Base-by-base conservation (phyloP, 2,797 vertebrate genomes). In the Galaxias olidus region DNA sequence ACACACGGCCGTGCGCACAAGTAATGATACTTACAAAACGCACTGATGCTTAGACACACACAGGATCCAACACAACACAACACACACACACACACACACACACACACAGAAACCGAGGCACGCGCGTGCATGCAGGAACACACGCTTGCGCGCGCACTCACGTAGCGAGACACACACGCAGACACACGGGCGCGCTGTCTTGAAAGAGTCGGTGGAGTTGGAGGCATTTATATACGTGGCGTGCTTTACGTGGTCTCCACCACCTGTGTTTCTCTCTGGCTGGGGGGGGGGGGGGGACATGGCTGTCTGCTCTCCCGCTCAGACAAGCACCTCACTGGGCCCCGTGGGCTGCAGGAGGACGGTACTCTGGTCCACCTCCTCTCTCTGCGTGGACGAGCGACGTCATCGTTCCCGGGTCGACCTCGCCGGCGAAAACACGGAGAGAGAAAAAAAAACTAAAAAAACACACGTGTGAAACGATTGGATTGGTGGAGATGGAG, bases 151-250 rank as follows among this genome's bases (percentile, higher is more conserved):
- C 51, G 19, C 51, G 10, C 51, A 10, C 40, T 44, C 43, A 40
- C 20, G 40, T 4, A 40, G 19, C 30, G 4, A 18, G 10, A 46
- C 55, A 17, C 41, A 19, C 15, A 10, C 15, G 42, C 60, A 62
- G 14, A 52, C 12, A 40, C 55, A 43, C 14, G 30, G 13, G 82
- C 83, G 40, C 20, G 81, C 86, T 87, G 86, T 87, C 78, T 82
- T 78, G 70, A 79, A 81, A 75, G 89, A 87, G 89, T 90, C 87
- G 86, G 79, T 61, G 77, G 65, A 85, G 87, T 87, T 89, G 84
- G 89, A 87, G 84, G 78, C 84, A 88, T 88, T 85, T 88, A 84
- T 90, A 90, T 91, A 90, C 89, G 90, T 87, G 69, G 77, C 79
- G 68, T 86, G 78, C 86, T 90, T 90, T 88, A 85, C 87, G 87